Percentiles rank a stretch among this genome's conserved stretches.
Conservation (phyloP, 2,113 vertebrate genomes). For the Aegotheles bennettii region DNA sequence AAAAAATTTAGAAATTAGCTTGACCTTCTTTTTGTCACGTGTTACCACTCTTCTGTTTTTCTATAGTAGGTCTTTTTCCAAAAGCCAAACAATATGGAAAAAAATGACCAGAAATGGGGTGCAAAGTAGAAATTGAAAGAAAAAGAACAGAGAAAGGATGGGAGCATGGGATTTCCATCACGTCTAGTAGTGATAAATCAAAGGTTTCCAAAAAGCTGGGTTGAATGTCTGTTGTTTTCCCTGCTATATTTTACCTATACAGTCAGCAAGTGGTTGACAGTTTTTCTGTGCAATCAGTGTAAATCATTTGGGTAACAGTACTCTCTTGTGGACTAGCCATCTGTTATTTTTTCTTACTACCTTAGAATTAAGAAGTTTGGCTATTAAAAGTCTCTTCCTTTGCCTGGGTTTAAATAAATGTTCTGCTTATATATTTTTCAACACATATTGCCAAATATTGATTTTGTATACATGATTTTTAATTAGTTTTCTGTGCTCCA, state of each 20-base stretch:
- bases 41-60: background rate
- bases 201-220: background rate
- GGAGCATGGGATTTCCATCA: background rate
- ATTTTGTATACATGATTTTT: background rate
- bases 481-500: background rate
- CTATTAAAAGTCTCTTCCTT: background rate
- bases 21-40: background rate
- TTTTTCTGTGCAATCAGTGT: background rate
- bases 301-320: background rate
- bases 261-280: background rate
- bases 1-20: background rate
- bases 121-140: background rate
- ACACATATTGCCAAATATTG: background rate
- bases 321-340: background rate
- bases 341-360: background rate
- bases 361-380: background rate
- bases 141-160: background rate
- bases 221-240: background rate
- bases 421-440: background rate
- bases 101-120: background rate
- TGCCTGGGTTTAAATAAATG: background rate
- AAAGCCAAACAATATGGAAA: background rate
- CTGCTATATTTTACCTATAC: background rate
- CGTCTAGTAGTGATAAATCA: background rate
- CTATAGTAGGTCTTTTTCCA: background rate